A percentile compares a stretch with the other conserved stretches of the same genome.
Conservation (phyloP, 2,113 vertebrate genomes). For the Hippocampus comes region DNA sequence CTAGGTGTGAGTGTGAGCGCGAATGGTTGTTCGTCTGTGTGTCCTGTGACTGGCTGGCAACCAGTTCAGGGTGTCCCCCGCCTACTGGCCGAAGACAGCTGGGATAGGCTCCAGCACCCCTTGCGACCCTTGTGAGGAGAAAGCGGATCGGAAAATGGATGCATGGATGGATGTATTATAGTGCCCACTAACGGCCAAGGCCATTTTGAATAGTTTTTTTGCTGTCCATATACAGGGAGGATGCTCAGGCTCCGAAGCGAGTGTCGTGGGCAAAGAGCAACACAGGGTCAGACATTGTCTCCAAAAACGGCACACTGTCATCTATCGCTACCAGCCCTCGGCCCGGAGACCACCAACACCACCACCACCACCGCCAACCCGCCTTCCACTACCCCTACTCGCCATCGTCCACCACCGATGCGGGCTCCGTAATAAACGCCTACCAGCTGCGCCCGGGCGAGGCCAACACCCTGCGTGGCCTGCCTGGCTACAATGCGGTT, state of each 20-base stretch:
- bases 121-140: no score
- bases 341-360: constrained; percentile 58
- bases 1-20: no score
- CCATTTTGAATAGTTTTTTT: not conserved
- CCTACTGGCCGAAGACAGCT: no score
- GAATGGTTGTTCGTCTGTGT: no score
- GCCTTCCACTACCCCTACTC: constrained; percentile 67
- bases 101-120: no score
- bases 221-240: constrained; percentile 72
- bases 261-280: constrained; percentile 82
- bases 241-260: constrained; percentile 81
- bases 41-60: no score
- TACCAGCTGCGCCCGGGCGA: constrained; percentile 68
- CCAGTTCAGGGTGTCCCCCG: no score
- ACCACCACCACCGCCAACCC: constrained; percentile 47
- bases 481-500: constrained; percentile 73
- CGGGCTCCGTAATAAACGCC: constrained; percentile 69
- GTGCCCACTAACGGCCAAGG: no score
- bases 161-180: no score
- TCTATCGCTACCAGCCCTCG: constrained; percentile 79
- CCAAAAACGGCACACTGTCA: constrained; percentile 86
- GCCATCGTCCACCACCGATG: constrained; percentile 60
- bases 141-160: no score
- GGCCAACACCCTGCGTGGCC: constrained; percentile 66
- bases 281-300: constrained; percentile 77